phyloP scores from a whole-genome alignment of 2,888 invertebrate species.

The Caenorhabditis panamensis region DNA sequence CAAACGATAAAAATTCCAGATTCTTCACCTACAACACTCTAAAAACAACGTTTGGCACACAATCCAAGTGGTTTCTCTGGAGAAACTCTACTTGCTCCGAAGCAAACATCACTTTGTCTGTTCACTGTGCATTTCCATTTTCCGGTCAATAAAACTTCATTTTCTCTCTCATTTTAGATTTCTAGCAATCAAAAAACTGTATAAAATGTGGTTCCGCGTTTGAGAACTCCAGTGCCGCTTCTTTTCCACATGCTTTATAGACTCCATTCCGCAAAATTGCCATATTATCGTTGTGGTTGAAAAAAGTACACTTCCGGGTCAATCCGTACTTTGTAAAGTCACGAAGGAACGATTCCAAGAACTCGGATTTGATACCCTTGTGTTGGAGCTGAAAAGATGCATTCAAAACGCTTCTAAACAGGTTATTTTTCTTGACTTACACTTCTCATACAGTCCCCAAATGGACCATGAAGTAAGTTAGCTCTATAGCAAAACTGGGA shows the following conservation, averaged over 20 bases:
- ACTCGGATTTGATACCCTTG: neutral
- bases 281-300: too few species aligned
- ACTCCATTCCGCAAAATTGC: neutral
- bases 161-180: neutral
- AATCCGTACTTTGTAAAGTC: constrained; percentile 23
- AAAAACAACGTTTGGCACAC: constrained; percentile 32
- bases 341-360: neutral
- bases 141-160: constrained; percentile 1
- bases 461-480: neutral
- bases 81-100: constrained; percentile 55
- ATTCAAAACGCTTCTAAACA: neutral
- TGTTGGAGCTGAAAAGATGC: neutral
- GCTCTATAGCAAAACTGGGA: neutral
- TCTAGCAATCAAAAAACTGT: neutral
- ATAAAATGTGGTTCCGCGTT: neutral
- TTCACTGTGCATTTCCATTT: constrained; percentile 73
- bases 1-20: too few species aligned
- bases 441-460: constrained; percentile 1
- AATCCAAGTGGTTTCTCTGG: constrained; percentile 73
- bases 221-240: neutral
- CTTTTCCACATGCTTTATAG: neutral
- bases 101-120: constrained; percentile 67
- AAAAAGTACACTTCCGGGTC: constrained; percentile 11
- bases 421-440: neutral
- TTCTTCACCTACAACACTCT: constrained; percentile 71